These are phyloP conservation scores for Tragelaphus scriptus DNA, from an alignment of 2,113 vertebrate genomes.

Conservation along the genomic window DNA sequence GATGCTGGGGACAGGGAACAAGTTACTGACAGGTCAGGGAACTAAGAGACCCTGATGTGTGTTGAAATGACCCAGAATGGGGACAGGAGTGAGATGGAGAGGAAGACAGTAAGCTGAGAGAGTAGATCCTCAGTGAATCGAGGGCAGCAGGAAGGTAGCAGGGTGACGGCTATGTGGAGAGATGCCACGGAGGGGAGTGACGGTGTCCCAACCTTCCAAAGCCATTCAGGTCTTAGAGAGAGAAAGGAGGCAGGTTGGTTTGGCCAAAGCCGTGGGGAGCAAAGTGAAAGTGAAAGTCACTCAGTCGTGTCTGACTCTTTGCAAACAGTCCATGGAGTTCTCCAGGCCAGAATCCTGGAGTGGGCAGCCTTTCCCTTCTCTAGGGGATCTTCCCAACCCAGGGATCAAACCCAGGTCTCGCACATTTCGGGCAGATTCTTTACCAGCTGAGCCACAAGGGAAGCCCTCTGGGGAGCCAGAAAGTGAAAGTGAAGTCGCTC, in stretches of 20 bases:
- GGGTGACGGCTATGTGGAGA: not conserved
- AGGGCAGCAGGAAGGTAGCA: not conserved
- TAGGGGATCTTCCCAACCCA: not conserved
- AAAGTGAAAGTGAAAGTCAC: not conserved
- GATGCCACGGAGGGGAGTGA: not conserved
- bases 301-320: not conserved
- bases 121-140: not conserved
- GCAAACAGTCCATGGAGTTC: not conserved
- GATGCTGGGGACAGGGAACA: accelerated
- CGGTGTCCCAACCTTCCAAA: not conserved
- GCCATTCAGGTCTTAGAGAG: not conserved
- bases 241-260: not conserved
- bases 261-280: not conserved
- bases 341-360: not conserved
- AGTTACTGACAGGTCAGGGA: not conserved
- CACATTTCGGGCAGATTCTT: not conserved
- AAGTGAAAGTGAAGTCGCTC: not conserved
- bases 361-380: not conserved
- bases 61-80: not conserved
- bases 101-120: not conserved
- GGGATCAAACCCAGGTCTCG: not conserved
- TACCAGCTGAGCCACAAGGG: not conserved
- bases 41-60: not conserved
- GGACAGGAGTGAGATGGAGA: not conserved
- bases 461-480: not conserved